These are phyloP conservation scores for Cygnus atratus DNA, from an alignment of 2,113 vertebrate genomes.

Conservation along the genomic window DNA sequence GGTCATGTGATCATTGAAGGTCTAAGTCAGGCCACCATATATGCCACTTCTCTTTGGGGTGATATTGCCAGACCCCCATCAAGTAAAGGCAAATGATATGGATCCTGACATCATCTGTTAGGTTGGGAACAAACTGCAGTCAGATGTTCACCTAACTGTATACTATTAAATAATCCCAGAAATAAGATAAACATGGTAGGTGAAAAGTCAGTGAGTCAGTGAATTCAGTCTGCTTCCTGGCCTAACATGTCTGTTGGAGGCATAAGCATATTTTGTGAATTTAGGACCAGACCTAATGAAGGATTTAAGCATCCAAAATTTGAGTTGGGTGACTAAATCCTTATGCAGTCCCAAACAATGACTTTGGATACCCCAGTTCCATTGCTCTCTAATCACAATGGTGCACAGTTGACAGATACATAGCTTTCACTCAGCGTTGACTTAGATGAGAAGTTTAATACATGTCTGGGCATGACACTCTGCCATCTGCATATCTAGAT, in stretches of 20 bases:
- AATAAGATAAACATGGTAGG: background rate
- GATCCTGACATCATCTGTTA: background rate
- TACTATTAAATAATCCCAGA: background rate
- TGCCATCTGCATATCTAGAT: background rate
- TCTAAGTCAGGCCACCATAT: background rate
- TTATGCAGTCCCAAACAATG: background rate
- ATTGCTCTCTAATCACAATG: background rate
- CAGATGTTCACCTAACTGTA: background rate
- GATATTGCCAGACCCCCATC: background rate
- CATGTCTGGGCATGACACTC: background rate
- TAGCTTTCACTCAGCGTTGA: background rate
- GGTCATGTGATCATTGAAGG: background rate
- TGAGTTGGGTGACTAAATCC: background rate
- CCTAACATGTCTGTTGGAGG: background rate
- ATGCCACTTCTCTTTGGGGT: background rate
- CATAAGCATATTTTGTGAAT: background rate
- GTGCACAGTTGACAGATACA: background rate
- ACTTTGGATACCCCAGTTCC: background rate
- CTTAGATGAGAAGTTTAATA: background rate
- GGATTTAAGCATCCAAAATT: background rate
- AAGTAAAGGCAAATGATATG: rapidly evolving
- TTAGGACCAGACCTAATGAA: background rate
- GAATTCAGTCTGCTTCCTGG: background rate
- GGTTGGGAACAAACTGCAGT: background rate
- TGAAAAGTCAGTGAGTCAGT: too few species aligned